These are phyloP conservation scores for Pseudomyrmex cubaensis DNA, from an alignment of 1,140 invertebrate species.

Conservation along the genomic window DNA sequence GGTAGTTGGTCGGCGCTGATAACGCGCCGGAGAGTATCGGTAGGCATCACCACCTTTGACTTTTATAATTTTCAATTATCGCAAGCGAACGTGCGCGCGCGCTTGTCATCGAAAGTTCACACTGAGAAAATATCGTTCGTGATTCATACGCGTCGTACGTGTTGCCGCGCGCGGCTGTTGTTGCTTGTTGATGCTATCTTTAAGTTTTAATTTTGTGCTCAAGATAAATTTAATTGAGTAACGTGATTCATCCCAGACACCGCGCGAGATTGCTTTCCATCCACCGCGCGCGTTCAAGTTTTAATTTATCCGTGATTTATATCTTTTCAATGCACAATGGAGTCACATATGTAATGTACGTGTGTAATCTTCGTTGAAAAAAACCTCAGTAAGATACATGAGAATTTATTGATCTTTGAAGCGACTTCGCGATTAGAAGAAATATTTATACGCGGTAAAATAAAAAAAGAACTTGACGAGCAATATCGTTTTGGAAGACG, in stretches of 20 bases:
- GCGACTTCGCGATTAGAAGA: too few relatives aligned
- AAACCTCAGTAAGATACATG: too few relatives aligned
- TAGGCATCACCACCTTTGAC: constrained; percentile 20
- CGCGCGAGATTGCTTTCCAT: not conserved
- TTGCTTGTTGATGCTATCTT: constrained; percentile 1
- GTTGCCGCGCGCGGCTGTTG: not conserved
- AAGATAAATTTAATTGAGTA: not conserved
- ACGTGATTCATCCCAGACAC: constrained; percentile 2
- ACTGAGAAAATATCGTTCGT: not conserved
- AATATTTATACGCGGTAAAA: too few relatives aligned
- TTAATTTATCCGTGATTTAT: not conserved
- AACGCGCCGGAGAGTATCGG: constrained; percentile 40
- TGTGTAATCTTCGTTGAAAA: too few relatives aligned
- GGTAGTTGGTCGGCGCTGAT: constrained; percentile 22
- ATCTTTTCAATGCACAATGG: not conserved
- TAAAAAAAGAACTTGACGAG: too few relatives aligned
- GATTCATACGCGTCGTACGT: constrained; percentile 1
- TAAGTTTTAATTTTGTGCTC: not conserved
- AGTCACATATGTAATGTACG: not conserved
- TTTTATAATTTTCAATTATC: constrained; percentile 36
- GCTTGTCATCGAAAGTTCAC: constrained; percentile 34
- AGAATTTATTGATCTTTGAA: too few relatives aligned
- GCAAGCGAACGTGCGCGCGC: not conserved
- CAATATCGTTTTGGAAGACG: too few relatives aligned
- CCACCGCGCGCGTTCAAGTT: constrained; percentile 1